Percentiles rank a stretch among this genome's conserved stretches.
Evolutionary conservation across 2,888 invertebrate species (phyloP).

Genomic region (Esperia sulphurella): DNA sequence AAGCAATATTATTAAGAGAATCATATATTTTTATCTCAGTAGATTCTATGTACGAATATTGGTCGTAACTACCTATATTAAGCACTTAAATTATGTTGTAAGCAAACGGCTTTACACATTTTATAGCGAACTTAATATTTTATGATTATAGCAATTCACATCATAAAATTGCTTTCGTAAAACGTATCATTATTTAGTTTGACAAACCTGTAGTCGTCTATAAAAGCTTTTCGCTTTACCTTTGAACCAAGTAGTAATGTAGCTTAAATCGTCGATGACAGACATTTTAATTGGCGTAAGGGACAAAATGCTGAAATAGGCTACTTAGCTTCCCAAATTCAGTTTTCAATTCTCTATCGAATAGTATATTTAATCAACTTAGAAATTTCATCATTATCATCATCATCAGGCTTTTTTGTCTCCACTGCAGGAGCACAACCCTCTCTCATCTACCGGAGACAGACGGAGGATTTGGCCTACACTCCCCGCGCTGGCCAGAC

Average conservation of each 20-base stretch:
- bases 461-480: no score
- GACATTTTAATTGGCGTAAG: no score
- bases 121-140: background rate
- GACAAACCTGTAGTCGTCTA: background rate
- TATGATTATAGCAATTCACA: background rate
- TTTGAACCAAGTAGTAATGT: background rate
- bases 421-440: no score
- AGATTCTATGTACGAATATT: background rate
- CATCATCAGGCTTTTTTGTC: no score
- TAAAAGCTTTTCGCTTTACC: background rate
- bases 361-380: no score
- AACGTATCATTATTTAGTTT: background rate
- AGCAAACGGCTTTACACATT: background rate
- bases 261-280: no score
- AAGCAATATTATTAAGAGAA: slow-evolving; percentile 14
- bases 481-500: no score
- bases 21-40: slow-evolving; percentile 1
- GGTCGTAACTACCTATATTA: background rate
- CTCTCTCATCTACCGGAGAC: no score
- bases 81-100: background rate
- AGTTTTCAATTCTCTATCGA: no score
- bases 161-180: background rate
- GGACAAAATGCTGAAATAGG: no score
- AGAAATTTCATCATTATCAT: no score
- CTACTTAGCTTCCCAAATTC: no score